Conservation (phyloP, 2,888 invertebrate genomes). For the Cryptus armator region DNA sequence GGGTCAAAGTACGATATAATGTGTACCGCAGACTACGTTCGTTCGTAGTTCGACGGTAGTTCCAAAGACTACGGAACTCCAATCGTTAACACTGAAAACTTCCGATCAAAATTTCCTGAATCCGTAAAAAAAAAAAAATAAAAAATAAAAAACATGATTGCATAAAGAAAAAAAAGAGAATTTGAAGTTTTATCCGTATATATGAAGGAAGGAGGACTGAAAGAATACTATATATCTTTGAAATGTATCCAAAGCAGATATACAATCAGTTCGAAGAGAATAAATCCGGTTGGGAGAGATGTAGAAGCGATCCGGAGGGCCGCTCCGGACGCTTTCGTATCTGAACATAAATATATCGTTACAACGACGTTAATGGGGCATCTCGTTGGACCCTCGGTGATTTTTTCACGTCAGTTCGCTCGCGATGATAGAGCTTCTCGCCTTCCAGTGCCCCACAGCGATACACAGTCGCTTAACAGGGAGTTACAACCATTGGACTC, state of each 20-base stretch:
- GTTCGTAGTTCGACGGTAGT: constrained; percentile 2
- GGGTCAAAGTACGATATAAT: constrained; percentile 41
- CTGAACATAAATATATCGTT: constrained; percentile 56
- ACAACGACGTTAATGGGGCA: constrained; percentile 55
- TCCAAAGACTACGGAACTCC: constrained; percentile 25
- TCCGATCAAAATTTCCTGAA: constrained; percentile 7
- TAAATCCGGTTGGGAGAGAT: constrained; percentile 24
- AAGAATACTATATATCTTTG: neutral
- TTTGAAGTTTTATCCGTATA: neutral
- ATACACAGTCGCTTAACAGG: constrained; percentile 35
- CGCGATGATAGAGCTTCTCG: constrained; percentile 41
- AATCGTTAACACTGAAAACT: constrained; percentile 32
- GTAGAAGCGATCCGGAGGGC: constrained; percentile 7
- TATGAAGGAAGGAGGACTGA: neutral
- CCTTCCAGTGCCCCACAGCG: constrained; percentile 21
- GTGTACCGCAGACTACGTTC: neutral
- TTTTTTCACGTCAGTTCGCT: constrained; percentile 48
- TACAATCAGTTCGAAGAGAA: constrained; percentile 8
- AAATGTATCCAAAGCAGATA: neutral
- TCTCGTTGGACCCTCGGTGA: constrained; percentile 49
- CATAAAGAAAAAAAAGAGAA: neutral
- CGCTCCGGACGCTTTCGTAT: constrained; percentile 3
- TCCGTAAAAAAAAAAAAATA: neutral
- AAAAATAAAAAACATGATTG: neutral
- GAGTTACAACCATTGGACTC: constrained; percentile 33